Base-by-base conservation (phyloP, 2,113 vertebrate genomes). In the Alexandromys fortis region DNA sequence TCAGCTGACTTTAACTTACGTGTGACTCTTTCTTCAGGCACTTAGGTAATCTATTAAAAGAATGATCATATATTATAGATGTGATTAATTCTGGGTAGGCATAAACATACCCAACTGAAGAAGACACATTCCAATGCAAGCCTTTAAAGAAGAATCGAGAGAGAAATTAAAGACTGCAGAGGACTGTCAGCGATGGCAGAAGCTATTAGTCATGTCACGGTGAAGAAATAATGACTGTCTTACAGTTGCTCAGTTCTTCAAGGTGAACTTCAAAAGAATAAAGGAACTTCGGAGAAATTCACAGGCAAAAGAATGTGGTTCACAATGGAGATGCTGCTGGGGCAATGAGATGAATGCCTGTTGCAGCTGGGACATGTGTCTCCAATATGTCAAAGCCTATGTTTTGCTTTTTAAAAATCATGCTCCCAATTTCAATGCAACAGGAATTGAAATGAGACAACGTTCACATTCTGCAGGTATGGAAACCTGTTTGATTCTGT, bases 261-360 rank as follows among this genome's bases (percentile, higher is more conserved):
- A 97, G 61, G 65, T 98, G 96, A 93, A 96, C 68, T 87, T 94
- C 96, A 88, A 91, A 98, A 97, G 95, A 86, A 52, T 92, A 95
- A 97, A 94, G 38, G 81, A 76, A 85, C 94, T 95, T 96, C 55
- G 98, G 85, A 88, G 94, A 85, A 95, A 97, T 77, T 63, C 28
- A 92, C 75, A 93, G 73, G 95, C 67, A 78, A 49, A 97, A 89
- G 89, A 63, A 52, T 42, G 89, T 63, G 83, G 96, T 95, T 97
- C 91, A 95, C 7, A 42, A 96, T n/a, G 3, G 26, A 22, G 68
- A 93, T 35, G 78, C 6, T 0, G 49, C 94, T 92, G 92, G 90
- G 49, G 61, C 47, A 88, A 87, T 91, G 94, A 94, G 82, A 38
- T 33, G 38, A 35, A 58, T 73, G 67, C 1, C 58, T 97, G 8